Evolutionary conservation across 1,140 invertebrate species (phyloP).

Genomic region (Halictus rubicundus): DNA sequence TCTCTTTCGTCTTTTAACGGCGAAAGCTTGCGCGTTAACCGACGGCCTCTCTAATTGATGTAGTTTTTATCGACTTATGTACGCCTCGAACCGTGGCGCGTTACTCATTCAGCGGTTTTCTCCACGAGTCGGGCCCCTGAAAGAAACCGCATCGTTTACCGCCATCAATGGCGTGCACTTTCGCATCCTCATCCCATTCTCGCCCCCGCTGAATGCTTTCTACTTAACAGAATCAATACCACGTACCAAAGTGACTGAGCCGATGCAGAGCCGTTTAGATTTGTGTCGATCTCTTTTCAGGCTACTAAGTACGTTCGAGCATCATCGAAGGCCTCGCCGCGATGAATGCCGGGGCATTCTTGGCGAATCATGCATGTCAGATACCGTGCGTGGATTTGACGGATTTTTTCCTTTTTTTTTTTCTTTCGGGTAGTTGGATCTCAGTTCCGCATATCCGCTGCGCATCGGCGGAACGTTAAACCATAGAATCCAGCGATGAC

Average conservation of each 20-base stretch:
- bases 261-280: slow-evolving; percentile 35
- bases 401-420: not conserved
- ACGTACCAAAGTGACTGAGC: slow-evolving; percentile 61
- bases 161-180: slow-evolving; percentile 66
- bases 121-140: slow-evolving; percentile 67
- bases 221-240: slow-evolving; percentile 69
- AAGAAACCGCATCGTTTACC: slow-evolving; percentile 79
- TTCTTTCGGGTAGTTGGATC: not conserved
- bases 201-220: slow-evolving; percentile 62
- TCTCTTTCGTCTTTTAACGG: slow-evolving; percentile 66
- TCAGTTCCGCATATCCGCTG: too few relatives aligned
- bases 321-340: slow-evolving; percentile 5
- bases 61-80: slow-evolving; percentile 76
- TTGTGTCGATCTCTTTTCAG: slow-evolving; percentile 36
- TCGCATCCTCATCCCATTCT: slow-evolving; percentile 60
- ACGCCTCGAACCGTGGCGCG: slow-evolving; percentile 69
- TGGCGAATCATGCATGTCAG: slow-evolving; percentile 4
- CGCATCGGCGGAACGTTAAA: too few relatives aligned
- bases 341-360: slow-evolving; percentile 3
- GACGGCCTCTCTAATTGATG: slow-evolving; percentile 74
- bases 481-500: too few relatives aligned
- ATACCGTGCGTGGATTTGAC: not conserved
- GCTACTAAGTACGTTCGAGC: slow-evolving; percentile 33
- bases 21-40: slow-evolving; percentile 63
- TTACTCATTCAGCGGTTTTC: slow-evolving; percentile 75